Conservation (phyloP, 2,113 vertebrate genomes). For the Chamaetylas fuelleborni region DNA sequence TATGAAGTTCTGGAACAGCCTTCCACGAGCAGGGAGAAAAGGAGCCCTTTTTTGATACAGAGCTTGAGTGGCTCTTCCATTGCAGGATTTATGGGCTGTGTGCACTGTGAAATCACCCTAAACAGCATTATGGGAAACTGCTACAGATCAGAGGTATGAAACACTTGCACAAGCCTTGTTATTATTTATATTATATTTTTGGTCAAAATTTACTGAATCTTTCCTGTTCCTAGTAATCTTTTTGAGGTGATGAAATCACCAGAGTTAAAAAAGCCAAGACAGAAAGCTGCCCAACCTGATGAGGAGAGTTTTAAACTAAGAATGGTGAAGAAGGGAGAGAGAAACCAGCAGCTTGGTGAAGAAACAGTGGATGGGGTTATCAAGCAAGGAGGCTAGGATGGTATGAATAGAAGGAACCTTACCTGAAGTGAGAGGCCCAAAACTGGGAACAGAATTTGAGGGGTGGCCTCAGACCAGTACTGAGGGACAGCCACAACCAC, state of each 20-base stretch:
- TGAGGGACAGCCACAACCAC: fast-evolving
- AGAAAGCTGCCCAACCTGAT: background rate
- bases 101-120: background rate
- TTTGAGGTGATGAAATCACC: background rate
- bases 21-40: fast-evolving
- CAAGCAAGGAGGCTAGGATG: background rate
- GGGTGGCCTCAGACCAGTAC: background rate
- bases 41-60: background rate
- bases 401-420: background rate
- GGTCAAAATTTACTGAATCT: background rate
- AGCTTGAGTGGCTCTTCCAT: background rate
- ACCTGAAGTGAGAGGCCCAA: background rate
- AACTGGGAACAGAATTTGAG: background rate
- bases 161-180: background rate
- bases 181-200: background rate
- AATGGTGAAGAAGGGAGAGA: background rate
- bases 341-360: background rate
- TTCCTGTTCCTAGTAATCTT: background rate
- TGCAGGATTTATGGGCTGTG: background rate
- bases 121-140: background rate
- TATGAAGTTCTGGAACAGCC: background rate
- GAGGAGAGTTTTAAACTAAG: background rate
- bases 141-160: background rate
- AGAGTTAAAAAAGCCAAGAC: background rate
- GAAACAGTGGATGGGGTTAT: background rate